phyloP scores from a whole-genome alignment of 2,113 vertebrate genomes.

The Callipepla californica region DNA sequence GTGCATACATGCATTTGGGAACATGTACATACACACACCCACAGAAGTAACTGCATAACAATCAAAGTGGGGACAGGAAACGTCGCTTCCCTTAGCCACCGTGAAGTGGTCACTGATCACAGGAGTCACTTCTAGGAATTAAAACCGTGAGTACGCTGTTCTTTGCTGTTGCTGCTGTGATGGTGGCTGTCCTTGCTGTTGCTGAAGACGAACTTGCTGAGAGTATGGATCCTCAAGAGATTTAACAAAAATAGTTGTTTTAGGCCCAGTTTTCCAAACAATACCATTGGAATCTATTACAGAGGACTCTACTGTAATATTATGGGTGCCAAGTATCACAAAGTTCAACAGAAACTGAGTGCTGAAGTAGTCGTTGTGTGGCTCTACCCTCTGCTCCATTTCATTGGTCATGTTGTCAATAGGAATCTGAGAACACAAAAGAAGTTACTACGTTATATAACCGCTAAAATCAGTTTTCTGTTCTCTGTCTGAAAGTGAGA shows the following conservation, averaged over 20 bases:
- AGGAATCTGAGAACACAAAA: slow-evolving; percentile 81
- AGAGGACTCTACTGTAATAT: slow-evolving; percentile 93
- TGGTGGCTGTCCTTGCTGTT: slow-evolving; percentile 82
- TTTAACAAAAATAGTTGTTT: slow-evolving; percentile 90
- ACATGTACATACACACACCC: not conserved
- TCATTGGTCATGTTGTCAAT: slow-evolving; percentile 91
- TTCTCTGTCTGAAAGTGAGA: not conserved
- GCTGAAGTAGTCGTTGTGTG: slow-evolving; percentile 99
- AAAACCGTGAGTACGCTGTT: slow-evolving; percentile 80
- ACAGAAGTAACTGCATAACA: not conserved
- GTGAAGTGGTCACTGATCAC: not conserved
- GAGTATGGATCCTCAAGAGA: slow-evolving; percentile 95
- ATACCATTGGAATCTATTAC: slow-evolving; percentile 92
- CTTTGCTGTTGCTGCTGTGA: slow-evolving; percentile 81
- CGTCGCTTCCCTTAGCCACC: not conserved
- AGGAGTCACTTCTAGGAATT: not conserved
- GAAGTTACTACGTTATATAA: not conserved
- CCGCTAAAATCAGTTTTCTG: not conserved
- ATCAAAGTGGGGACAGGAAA: not conserved
- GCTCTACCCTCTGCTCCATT: slow-evolving; percentile 95
- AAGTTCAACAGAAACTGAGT: slow-evolving; percentile 97
- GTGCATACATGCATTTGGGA: not conserved
- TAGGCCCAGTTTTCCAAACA: slow-evolving; percentile 95
- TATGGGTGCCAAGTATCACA: slow-evolving; percentile 90
- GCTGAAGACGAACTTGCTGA: slow-evolving; percentile 91